A percentile compares a stretch with the other conserved stretches of the same genome.
phyloP scores from a whole-genome alignment of 2,797 vertebrate genomes.

The Taeniopygia guttata region DNA sequence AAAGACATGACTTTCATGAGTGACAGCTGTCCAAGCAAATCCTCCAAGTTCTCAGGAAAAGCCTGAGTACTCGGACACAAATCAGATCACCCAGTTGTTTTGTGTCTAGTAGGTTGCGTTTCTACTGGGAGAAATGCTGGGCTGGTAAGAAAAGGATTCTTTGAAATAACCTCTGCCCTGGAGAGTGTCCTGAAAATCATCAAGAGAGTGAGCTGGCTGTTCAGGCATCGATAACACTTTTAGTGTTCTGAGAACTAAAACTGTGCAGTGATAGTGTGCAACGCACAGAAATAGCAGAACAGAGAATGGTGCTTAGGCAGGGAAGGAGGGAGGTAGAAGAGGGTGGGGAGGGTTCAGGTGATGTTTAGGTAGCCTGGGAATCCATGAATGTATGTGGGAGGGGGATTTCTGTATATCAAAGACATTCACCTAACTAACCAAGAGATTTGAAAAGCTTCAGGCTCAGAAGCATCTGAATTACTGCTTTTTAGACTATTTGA shows the following conservation, averaged over 20 bases:
- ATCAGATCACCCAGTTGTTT: not conserved
- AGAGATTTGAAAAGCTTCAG: not conserved
- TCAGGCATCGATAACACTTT: accelerated
- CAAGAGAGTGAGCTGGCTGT: not conserved
- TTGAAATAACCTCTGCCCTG: not conserved
- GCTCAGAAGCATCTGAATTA: not conserved
- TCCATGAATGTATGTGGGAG: not conserved
- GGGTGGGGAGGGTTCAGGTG: accelerated
- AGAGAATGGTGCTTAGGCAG: not conserved
- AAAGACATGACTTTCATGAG: not conserved
- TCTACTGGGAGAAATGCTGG: not conserved
- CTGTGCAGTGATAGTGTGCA: not conserved
- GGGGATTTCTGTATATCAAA: not conserved
- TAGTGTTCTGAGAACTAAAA: not conserved
- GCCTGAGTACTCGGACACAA: not conserved
- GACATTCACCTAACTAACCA: not conserved
- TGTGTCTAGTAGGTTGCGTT: not conserved
- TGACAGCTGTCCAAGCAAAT: not conserved
- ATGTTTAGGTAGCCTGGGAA: not conserved
- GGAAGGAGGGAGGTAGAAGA: not conserved
- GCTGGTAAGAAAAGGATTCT: not conserved
- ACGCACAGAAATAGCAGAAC: not conserved
- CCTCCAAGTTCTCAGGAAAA: not conserved
- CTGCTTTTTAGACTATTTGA: not conserved
- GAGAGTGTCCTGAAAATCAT: not conserved